A percentile compares a stretch with the other conserved stretches of the same genome.
Conservation (phyloP, 1,140 invertebrate species). For the Dysdera silvatica region DNA sequence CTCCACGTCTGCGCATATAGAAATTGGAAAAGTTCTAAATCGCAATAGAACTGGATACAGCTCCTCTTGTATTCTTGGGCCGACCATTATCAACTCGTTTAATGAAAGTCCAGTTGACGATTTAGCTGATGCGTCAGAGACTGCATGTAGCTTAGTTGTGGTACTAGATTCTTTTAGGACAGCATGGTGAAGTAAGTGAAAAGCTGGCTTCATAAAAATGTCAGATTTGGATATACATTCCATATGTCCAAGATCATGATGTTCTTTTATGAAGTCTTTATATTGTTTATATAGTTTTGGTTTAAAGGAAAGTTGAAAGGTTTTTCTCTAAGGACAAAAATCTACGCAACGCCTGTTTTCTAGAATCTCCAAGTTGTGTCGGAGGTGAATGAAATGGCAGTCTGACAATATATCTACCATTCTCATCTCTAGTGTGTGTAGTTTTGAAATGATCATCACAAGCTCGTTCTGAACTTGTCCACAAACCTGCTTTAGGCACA, state of each 20-base stretch:
- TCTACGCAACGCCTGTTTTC: background rate
- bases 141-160: background rate
- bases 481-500: background rate
- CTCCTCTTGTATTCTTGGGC: constrained; percentile 26
- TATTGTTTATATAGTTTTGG: background rate
- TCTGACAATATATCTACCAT: constrained; percentile 1
- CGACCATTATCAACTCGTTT: background rate
- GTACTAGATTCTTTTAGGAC: constrained; percentile 33
- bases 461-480: background rate
- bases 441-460: constrained; percentile 4
- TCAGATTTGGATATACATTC: background rate
- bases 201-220: background rate
- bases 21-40: constrained; percentile 32
- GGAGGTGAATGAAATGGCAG: background rate
- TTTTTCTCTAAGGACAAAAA: background rate
- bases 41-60: constrained; percentile 32
- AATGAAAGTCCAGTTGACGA: background rate
- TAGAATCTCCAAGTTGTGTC: background rate
- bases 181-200: constrained; percentile 39
- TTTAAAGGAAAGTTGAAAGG: background rate
- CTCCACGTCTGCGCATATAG: constrained; percentile 39
- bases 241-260: background rate
- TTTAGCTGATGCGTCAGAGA: constrained; percentile 11
- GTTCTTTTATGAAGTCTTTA: background rate
- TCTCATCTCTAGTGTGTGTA: constrained; percentile 1